Percentiles rank a stretch among this genome's conserved stretches.
Evolutionary conservation across 2,797 vertebrate genomes (phyloP).

Genomic region (Onychomys leucogaster): DNA sequence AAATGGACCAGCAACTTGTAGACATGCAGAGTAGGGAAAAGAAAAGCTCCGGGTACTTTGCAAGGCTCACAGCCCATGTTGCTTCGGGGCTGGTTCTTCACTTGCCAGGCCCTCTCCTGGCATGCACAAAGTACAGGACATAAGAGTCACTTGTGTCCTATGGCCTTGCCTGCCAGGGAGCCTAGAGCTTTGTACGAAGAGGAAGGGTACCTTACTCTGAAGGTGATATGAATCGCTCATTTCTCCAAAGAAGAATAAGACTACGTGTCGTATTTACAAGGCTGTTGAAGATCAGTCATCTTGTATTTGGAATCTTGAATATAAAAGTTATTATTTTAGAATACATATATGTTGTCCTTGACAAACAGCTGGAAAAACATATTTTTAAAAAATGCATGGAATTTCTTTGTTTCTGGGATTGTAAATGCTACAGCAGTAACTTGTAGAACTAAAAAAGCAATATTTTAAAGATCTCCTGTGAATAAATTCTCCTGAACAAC

Average conservation of each 20-base stretch:
- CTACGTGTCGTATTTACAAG: neutral
- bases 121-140: neutral
- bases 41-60: neutral
- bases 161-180: neutral
- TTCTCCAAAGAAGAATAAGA: neutral
- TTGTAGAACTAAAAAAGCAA: slow-evolving; percentile 9
- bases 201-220: neutral
- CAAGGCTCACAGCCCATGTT: neutral
- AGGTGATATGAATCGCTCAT: neutral
- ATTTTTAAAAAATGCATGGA: neutral
- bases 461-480: slow-evolving; percentile 8
- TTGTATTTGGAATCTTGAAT: neutral
- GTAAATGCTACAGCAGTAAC: neutral
- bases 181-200: neutral
- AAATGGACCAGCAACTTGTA: neutral
- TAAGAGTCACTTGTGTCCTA: neutral
- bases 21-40: neutral
- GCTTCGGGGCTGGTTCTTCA: neutral
- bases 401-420: slow-evolving; percentile 10
- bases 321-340: slow-evolving; percentile 34
- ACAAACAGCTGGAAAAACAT: neutral
- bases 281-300: neutral
- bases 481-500: neutral
- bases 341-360: neutral
- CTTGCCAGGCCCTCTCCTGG: neutral